Evolutionary conservation across 1,140 invertebrate genomes (phyloP), one percentile per base, ranked within the genome.

Genomic region (Plutomurus gul): DNA sequence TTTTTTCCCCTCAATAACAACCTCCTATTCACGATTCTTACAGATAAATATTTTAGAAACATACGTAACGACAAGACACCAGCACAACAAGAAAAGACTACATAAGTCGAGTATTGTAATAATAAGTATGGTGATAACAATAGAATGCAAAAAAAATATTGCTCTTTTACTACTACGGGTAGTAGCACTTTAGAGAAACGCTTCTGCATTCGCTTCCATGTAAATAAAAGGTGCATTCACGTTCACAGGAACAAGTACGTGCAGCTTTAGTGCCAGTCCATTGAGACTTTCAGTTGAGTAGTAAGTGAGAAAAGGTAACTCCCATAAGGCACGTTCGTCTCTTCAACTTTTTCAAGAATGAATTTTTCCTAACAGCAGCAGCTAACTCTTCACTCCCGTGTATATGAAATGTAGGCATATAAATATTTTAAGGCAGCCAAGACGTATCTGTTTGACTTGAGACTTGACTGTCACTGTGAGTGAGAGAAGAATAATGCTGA

Each of bases 301-400:
- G 13, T 36, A 30, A 36, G 56, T 65, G 30, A n/a, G 56, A 65
- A 36, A 60, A 65, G 56, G 56, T 36, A 65, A 65, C 56, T 65
- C 56, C 56, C 30, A 65, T 65, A 65, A 65, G 56, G 16, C 56
- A 65, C 56, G 30, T 65, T 36, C 56, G n/a, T 33, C 25, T 33
- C 56, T 36, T 56, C 49, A 56, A 56, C 18, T 56, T 56, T 65
- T 65, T 65, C 56, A 65, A 65, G 56, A 65, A 36, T 65, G 56
- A 65, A 65, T 36, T 33, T 65, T 65, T 16, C 7, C 18, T 10
- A 6, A n/a, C n/a, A n/a, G n/a, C n/a, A n/a, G 20, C 47, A 22
- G 46, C n/a, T n/a, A n/a, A n/a, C n/a, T n/a, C n/a, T n/a, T n/a
- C n/a, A n/a, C n/a, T n/a, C n/a, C n/a, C n/a, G n/a, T n/a, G n/a